phyloP scores from a whole-genome alignment of 1,140 invertebrate genomes.

The Atta colombica region DNA sequence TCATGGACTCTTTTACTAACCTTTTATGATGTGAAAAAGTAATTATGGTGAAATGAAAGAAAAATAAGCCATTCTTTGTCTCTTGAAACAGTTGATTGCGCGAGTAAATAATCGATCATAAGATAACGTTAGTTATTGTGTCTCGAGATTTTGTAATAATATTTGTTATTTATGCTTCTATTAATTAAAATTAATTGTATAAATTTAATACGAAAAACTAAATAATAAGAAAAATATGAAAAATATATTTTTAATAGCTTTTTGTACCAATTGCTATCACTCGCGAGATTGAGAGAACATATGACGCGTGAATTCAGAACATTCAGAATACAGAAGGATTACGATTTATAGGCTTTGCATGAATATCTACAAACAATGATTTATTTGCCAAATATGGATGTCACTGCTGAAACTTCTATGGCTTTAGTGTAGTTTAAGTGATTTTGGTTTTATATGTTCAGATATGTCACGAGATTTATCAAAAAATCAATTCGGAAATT shows the following conservation, averaged over 20 bases:
- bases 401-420: constrained; percentile 28
- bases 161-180: not conserved
- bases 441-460: constrained; percentile 63
- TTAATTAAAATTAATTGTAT: not conserved
- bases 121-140: not conserved
- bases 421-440: constrained; percentile 49
- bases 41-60: not conserved
- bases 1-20: not conserved
- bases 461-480: constrained; percentile 20
- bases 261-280: constrained; percentile 9
- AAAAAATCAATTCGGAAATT: constrained; percentile 52
- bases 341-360: constrained; percentile 44
- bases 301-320: constrained; percentile 10
- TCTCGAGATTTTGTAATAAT: not conserved
- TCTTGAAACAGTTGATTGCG: not conserved
- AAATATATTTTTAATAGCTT: constrained; percentile 32
- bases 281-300: constrained; percentile 33
- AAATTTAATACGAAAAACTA: not conserved
- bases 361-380: constrained; percentile 49
- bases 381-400: constrained; percentile 44
- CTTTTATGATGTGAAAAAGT: not conserved
- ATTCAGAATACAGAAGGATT: constrained; percentile 40
- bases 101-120: not conserved
- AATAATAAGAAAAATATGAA: not conserved
- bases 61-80: constrained; percentile 7